Conservation (phyloP, 2,797 vertebrate genomes). For the Hyperoplus immaculatus region DNA sequence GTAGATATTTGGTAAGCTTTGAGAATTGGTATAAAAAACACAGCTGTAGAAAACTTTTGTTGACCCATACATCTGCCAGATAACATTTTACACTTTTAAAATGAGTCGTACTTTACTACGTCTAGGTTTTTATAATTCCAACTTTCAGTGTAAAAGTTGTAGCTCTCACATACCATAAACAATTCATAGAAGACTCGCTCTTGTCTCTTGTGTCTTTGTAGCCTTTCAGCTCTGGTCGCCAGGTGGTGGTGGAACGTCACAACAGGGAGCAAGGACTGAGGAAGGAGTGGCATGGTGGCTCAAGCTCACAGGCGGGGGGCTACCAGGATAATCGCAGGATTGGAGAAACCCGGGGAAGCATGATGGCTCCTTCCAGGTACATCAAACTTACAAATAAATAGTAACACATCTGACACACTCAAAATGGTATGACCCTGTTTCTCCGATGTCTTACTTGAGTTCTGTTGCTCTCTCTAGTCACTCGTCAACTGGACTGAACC, state of each 20-base stretch:
- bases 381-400: neutral
- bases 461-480: conserved; percentile 83
- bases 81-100: neutral
- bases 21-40: too few relatives aligned
- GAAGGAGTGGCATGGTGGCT: conserved; percentile 95
- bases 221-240: conserved; percentile 93
- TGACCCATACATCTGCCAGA: neutral
- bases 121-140: neutral
- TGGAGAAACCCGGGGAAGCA: conserved; percentile 88
- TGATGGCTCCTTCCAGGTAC: conserved; percentile 94
- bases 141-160: neutral
- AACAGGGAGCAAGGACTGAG: conserved; percentile 91
- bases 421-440: neutral
- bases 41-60: neutral
- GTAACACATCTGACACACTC: too few relatives aligned
- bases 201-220: conserved; percentile 54
- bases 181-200: neutral
- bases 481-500: conserved; percentile 92
- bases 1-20: neutral
- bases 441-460: neutral
- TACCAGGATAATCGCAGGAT: conserved; percentile 91
- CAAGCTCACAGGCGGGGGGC: conserved; percentile 89
- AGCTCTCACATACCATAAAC: neutral
- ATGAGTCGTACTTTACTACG: too few relatives aligned
- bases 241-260: conserved; percentile 92